Evolutionary conservation across 2,888 invertebrate genomes (phyloP), one percentile per base, ranked within the genome.

Genomic region (Hetaerina titia): DNA sequence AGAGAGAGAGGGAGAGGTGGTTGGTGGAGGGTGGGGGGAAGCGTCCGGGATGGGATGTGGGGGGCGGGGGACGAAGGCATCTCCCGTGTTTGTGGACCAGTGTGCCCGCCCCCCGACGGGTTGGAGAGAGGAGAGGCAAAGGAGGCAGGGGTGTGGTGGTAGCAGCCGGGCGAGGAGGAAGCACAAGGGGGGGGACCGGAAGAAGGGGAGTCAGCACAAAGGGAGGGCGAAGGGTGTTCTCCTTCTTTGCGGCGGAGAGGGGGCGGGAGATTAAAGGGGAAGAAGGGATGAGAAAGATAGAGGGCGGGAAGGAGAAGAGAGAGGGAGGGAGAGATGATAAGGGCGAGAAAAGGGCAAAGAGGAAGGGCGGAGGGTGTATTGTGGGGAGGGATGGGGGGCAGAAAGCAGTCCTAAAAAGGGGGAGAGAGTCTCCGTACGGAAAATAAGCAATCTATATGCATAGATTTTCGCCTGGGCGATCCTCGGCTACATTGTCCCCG

Each of bases 401-500:
- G 31, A 81, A n/a, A n/a, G 81, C 13, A n/a, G 81, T n/a, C 25
- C 81, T n/a, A 81, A 81, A 81, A 81, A 81, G 81, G 8, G 92
- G 69, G 63, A 19, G 22, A n/a, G 56, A 56, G 69, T 92, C 56
- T 31, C 92, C 92, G 92, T 92, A 92, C 92, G 92, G 92, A 92
- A 92, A 92, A 92, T 92, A 92, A 92, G 92, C 92, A 92, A 92
- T 92, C 92, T 92, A 92, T 92, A 92, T 92, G 92, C 92, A 92
- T 92, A 92, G 92, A 92, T 92, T 92, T 92, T 92, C 92, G 92
- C 92, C 92, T 69, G 92, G 92, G 92, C 92, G 92, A 92, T 92
- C 92, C 92, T 69, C 69, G 92, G 92, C 92, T 92, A 74, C 92
- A 92, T 92, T 92, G 92, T 92, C 92, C 92, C 92, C 92, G 74